A percentile compares a stretch with the other conserved stretches of the same genome.
Evolutionary conservation across 2,113 vertebrate species (phyloP).

Genomic region (Oenanthe oenanthe): DNA sequence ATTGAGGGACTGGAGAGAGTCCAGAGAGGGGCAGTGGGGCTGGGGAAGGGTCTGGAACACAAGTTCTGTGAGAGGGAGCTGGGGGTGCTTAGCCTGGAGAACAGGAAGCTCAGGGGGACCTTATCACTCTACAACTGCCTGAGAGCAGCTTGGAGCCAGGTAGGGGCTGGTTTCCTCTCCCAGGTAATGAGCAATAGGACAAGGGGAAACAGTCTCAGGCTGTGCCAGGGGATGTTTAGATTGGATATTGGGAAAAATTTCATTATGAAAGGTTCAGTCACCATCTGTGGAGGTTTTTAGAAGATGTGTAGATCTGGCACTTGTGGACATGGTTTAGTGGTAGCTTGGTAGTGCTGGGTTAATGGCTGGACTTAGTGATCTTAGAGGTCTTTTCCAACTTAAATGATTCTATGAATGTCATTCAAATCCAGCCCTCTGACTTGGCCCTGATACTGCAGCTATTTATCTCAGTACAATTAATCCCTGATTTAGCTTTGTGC

Average conservation of each 20-base stretch:
- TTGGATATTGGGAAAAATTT: neutral
- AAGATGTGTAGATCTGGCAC: neutral
- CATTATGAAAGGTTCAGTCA: neutral
- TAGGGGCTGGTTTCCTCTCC: neutral
- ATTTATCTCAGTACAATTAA: neutral
- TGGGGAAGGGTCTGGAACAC: neutral
- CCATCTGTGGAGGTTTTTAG: neutral
- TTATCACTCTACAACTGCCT: neutral
- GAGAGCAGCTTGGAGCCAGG: neutral
- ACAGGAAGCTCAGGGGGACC: neutral
- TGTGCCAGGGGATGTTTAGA: neutral
- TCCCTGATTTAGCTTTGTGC: neutral
- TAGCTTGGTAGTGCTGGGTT: neutral
- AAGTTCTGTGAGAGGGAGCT: neutral
- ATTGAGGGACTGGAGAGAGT: neutral
- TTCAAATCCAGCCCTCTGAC: neutral
- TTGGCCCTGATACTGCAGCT: neutral
- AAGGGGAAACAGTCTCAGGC: neutral
- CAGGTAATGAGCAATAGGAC: rapidly evolving
- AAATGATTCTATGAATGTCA: neutral
- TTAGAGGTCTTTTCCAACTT: neutral
- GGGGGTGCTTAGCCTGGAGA: neutral
- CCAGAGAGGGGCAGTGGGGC: neutral
- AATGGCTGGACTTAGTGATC: neutral
- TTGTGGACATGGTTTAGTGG: neutral